Evolutionary conservation across 2,797 vertebrate genomes (phyloP).

Genomic region (Phylloscopus collybita): DNA sequence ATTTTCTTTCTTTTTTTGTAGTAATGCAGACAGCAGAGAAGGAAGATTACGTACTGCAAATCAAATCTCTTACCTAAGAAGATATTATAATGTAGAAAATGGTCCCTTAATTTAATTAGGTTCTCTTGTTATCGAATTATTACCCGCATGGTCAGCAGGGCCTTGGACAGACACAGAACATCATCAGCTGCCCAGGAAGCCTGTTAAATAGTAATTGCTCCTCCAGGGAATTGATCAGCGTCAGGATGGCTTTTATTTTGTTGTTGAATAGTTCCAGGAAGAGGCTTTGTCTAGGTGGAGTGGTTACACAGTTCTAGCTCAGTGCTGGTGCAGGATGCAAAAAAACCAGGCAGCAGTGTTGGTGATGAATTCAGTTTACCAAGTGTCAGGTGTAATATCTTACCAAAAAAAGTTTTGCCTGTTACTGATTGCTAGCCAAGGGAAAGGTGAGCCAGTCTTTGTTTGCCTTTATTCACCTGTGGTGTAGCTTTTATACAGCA

Average conservation of each 20-base stretch:
- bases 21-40: conserved; percentile 26
- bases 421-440: background rate
- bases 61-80: conserved; percentile 76
- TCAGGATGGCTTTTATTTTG: conserved; percentile 22
- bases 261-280: conserved; percentile 21
- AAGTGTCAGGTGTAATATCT: background rate
- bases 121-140: conserved; percentile 90
- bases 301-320: background rate
- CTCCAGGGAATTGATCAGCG: conserved; percentile 79
- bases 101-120: conserved; percentile 94
- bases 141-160: conserved; percentile 79
- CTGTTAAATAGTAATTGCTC: conserved; percentile 88
- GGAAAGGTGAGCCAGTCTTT: background rate
- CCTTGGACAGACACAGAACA: conserved; percentile 84
- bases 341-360: background rate
- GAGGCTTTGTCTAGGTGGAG: background rate
- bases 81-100: conserved; percentile 88
- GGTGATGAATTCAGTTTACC: background rate
- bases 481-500: background rate
- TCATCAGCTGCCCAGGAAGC: conserved; percentile 89
- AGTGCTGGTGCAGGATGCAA: background rate
- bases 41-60: conserved; percentile 44
- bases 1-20: background rate
- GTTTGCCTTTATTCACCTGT: background rate
- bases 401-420: background rate